Percentiles rank a stretch among this genome's conserved stretches.
Conservation (phyloP, 2,797 vertebrate genomes). For the Onychomys torridus region DNA sequence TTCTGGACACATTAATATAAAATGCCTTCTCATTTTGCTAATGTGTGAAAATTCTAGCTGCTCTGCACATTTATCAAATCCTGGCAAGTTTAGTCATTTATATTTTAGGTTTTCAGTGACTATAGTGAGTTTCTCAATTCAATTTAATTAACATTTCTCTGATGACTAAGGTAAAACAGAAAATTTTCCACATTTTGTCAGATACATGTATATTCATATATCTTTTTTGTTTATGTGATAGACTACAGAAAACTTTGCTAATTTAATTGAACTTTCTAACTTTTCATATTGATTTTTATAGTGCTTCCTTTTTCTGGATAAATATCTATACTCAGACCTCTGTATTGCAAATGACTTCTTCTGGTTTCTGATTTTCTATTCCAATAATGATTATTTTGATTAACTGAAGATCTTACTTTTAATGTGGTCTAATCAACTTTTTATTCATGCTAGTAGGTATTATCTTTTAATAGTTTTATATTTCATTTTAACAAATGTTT, state of each 20-base stretch:
- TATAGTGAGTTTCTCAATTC: neutral
- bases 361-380: constrained; percentile 12
- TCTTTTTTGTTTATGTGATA: neutral
- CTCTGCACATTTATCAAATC: neutral
- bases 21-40: neutral
- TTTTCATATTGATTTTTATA: constrained; percentile 8
- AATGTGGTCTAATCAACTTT: neutral
- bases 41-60: neutral
- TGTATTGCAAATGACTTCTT: neutral
- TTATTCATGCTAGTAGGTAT: neutral
- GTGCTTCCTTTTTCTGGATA: neutral
- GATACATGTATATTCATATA: neutral
- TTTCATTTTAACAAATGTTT: neutral
- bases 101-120: neutral
- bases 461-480: neutral
- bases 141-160: neutral
- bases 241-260: neutral
- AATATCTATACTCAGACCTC: neutral
- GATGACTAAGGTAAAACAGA: neutral
- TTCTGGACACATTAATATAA: neutral
- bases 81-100: neutral
- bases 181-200: neutral
- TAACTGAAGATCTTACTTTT: constrained; percentile 20
- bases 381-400: constrained; percentile 28
- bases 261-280: neutral